Evolutionary conservation across 2,888 invertebrate species (phyloP).

Genomic region (Rhyacophila evoluta): DNA sequence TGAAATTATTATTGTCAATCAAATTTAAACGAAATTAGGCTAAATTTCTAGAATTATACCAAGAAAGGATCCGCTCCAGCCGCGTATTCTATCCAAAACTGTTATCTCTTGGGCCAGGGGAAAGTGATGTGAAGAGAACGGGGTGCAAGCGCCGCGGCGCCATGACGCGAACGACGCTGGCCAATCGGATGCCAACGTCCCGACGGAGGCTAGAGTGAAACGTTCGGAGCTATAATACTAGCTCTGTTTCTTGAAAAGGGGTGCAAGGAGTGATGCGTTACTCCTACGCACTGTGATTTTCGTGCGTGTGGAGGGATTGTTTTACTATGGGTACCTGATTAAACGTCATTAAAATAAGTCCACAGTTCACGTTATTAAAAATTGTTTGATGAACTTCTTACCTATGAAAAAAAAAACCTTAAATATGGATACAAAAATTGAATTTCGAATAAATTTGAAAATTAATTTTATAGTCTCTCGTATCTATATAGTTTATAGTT

Average conservation of each 20-base stretch:
- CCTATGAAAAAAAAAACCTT: too few relatives aligned
- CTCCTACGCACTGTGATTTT: conserved; percentile 12
- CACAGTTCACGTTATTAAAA: too few relatives aligned
- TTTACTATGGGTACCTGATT: not conserved
- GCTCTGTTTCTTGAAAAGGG: not conserved
- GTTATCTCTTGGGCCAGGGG: conserved; percentile 35
- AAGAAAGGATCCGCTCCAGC: conserved; percentile 31
- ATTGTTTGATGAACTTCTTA: too few relatives aligned
- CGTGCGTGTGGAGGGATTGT: not conserved
- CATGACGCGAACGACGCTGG: conserved; percentile 5
- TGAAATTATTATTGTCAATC: too few relatives aligned
- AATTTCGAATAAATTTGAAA: too few relatives aligned
- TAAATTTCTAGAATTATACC: conserved; percentile 10
- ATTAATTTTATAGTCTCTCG: too few relatives aligned
- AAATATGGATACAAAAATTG: too few relatives aligned
- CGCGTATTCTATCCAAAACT: conserved; percentile 44
- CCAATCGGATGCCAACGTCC: conserved; percentile 31
- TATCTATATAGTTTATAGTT: too few relatives aligned
- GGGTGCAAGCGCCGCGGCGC: conserved; percentile 36
- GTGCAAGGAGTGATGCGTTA: conserved; percentile 9
- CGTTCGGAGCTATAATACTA: not conserved
- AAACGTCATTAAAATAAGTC: not conserved
- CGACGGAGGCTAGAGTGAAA: conserved; percentile 15
- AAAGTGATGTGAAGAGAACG: conserved; percentile 37
- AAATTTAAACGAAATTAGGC: conserved; percentile 13